Evolutionary conservation across 2,888 invertebrate genomes (phyloP).

Genomic region (Xestia xanthographa): DNA sequence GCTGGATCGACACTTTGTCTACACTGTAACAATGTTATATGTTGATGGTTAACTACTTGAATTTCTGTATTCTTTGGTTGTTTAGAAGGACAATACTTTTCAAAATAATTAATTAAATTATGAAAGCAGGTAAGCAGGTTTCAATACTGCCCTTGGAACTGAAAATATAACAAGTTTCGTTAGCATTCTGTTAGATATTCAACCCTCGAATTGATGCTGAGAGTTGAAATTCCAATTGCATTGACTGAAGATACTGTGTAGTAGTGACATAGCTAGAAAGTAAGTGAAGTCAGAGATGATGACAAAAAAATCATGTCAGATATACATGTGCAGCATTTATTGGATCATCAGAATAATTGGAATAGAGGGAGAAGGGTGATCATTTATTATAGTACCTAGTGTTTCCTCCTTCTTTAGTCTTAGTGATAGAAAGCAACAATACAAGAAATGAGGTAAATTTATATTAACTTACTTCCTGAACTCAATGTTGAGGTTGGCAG

Average conservation of each 20-base stretch:
- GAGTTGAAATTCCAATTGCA: background rate
- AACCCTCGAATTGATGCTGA: background rate
- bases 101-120: background rate
- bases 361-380: background rate
- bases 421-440: background rate
- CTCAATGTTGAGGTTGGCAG: constrained; percentile 93
- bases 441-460: background rate
- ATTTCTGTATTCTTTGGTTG: background rate
- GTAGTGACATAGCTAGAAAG: background rate
- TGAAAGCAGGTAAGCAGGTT: background rate
- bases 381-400: background rate
- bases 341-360: background rate
- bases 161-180: background rate
- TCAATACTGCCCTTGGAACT: background rate
- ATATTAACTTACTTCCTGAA: constrained; percentile 91
- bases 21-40: constrained; percentile 88
- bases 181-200: background rate
- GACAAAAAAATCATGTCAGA: background rate
- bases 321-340: background rate
- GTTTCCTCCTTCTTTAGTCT: background rate
- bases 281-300: background rate
- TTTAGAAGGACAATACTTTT: background rate
- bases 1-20: constrained; percentile 93
- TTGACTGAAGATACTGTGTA: background rate
- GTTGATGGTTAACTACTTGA: background rate